Percentiles rank a stretch among this genome's conserved stretches.
These are phyloP conservation scores for Hippoglossus hippoglossus DNA, from an alignment of 2,797 vertebrate genomes.

Conservation along the genomic window DNA sequence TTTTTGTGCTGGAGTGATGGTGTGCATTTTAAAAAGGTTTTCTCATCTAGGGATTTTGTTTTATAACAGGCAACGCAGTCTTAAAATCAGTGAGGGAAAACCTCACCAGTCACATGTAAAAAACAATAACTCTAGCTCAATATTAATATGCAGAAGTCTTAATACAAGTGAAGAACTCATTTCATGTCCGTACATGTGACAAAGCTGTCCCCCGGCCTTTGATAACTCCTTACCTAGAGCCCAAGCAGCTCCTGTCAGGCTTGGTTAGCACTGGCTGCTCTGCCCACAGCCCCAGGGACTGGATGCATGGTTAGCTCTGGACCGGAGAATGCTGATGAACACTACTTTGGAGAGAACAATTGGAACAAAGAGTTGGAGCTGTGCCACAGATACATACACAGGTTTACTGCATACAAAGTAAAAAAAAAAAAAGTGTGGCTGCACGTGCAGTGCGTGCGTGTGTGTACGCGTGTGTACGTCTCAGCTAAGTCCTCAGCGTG, in stretches of 20 bases:
- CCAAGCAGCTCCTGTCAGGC: conserved; percentile 74
- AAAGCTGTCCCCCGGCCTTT: conserved; percentile 52
- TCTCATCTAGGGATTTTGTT: conserved; percentile 29
- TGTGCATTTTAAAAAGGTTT: conserved; percentile 38
- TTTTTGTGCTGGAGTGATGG: conserved; percentile 27
- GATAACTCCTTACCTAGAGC: conserved; percentile 69
- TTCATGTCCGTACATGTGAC: conserved; percentile 49
- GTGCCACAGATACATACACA: conserved; percentile 46
- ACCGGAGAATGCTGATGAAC: conserved; percentile 67
- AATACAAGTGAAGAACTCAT: conserved; percentile 34
- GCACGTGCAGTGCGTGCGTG: conserved; percentile 20
- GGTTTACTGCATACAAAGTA: conserved; percentile 25
- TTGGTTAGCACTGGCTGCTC: conserved; percentile 73
- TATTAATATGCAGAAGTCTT: conserved; percentile 12
- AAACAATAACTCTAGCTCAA: neutral
- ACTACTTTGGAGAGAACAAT: conserved; percentile 60
- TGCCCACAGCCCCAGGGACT: conserved; percentile 69
- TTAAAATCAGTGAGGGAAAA: conserved; percentile 3
- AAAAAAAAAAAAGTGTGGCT: neutral
- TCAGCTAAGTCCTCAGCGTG: conserved; percentile 41
- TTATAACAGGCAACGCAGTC: conserved; percentile 14
- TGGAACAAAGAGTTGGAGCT: conserved; percentile 59
- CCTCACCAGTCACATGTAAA: neutral
- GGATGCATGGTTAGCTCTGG: conserved; percentile 68
- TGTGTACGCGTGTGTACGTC: conserved; percentile 14